A percentile compares a stretch with the other conserved stretches of the same genome.
Evolutionary conservation across 2,888 invertebrate genomes (phyloP).

Genomic region (Steinernema hermaphroditum): DNA sequence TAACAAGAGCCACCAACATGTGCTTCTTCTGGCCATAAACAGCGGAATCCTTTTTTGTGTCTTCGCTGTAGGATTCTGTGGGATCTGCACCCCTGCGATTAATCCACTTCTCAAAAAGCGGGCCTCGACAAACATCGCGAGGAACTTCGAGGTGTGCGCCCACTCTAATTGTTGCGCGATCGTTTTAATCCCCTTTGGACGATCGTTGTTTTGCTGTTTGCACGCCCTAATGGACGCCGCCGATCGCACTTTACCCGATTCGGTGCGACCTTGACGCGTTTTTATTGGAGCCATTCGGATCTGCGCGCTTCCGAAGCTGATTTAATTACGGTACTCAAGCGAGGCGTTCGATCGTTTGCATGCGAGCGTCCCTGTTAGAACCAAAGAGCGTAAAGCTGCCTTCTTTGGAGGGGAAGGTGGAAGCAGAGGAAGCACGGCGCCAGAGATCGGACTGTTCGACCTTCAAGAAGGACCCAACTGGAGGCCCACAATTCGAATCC

Average conservation of each 20-base stretch:
- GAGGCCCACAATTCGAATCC: no score
- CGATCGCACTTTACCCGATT: not conserved
- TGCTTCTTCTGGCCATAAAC: not conserved
- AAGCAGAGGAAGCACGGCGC: no score
- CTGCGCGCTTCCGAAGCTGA: not conserved
- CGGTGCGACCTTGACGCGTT: slow-evolving; percentile 2
- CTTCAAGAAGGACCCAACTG: no score
- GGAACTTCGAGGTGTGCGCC: not conserved
- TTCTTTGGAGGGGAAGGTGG: no score
- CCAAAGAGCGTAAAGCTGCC: no score
- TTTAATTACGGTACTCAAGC: not conserved
- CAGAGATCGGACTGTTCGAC: no score
- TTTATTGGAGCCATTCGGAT: not conserved
- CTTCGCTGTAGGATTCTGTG: no score
- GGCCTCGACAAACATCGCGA: not conserved
- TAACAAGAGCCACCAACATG: slow-evolving; percentile 10
- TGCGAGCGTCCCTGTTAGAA: no score
- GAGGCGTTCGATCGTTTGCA: not conserved
- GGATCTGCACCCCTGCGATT: no score
- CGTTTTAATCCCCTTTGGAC: not conserved
- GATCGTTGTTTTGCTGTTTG: slow-evolving; percentile 18
- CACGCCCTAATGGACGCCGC: not conserved
- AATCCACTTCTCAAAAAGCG: not conserved
- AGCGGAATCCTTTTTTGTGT: not conserved
- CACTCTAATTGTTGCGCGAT: slow-evolving; percentile 16